Evolutionary conservation across 2,113 vertebrate species (phyloP), one percentile per base, ranked within the genome.

Genomic region (Heptranchias perlo): DNA sequence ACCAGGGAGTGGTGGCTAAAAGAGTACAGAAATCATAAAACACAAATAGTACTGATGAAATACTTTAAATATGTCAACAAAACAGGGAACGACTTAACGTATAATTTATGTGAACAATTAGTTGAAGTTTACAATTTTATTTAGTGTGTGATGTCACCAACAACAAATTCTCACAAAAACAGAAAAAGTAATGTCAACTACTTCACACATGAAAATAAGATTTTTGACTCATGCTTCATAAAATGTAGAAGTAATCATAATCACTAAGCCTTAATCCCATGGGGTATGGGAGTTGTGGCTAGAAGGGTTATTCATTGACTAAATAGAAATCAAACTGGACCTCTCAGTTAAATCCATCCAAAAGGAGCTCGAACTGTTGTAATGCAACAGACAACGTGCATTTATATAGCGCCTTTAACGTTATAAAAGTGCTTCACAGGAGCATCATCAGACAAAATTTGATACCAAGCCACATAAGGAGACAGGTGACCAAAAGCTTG

Each of bases 1-100:
- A 99, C 99, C 99, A 99, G 62, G 99, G 98, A 21, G 99, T 99
- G 96, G 99, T 99, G 94, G 98, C 99, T 99, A 96, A 84, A 96
- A 96, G 98, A 94, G 44, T 94, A 62, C 4, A 62, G 35, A 67
- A 96, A 96, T 96, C 44, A 97, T 84, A 96, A 97, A 65, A 96
- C 96, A 96, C 87, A 73, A 95, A 96, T 97, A 97, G 52, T 69
- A 95, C 8, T 35, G 8, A 69, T 69, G 18, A 44, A 47, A 7
- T 31, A 52, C 35, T 31, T 31, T 28, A 52, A 47, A 69, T 7
- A 62, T 39, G 7, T 10, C 5, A 16, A n/a, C 89, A 93, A 39
- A 62, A 82, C 39, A 35, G 58, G 2, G 8, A 93, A 1, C 54
- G 21, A 23, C 35, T 44, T 44, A 39, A 4, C 8, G 47, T 7